phyloP scores from a whole-genome alignment of 2,888 invertebrate species.

The Clostera curtula region DNA sequence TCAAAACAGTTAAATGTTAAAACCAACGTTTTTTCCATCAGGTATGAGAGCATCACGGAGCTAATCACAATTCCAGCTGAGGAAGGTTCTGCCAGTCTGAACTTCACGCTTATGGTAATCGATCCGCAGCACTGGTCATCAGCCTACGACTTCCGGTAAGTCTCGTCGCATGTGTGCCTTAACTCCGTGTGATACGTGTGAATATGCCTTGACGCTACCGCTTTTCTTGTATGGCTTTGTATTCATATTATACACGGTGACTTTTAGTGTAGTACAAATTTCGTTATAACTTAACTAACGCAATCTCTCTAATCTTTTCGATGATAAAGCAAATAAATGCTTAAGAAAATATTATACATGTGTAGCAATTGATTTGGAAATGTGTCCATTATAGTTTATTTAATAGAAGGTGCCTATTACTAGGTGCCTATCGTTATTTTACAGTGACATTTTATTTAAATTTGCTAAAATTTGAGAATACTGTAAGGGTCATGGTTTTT shows the following conservation, averaged over 20 bases:
- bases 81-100: constrained; percentile 75
- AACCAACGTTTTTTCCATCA: constrained; percentile 23
- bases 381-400: no score
- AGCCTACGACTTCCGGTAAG: constrained; percentile 84
- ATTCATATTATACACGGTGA: constrained; percentile 1
- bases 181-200: constrained; percentile 5
- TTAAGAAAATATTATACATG: no score
- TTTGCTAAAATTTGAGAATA: no score
- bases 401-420: no score
- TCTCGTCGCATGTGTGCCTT: constrained; percentile 20
- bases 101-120: constrained; percentile 88
- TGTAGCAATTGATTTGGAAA: no score
- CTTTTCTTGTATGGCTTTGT: constrained; percentile 12
- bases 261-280: no score
- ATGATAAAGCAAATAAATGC: no score
- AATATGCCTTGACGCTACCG: constrained; percentile 9
- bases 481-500: no score
- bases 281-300: no score
- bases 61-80: constrained; percentile 77
- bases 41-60: constrained; percentile 78
- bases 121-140: constrained; percentile 89
- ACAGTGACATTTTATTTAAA: no score
- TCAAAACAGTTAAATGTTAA: not conserved
- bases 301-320: no score
- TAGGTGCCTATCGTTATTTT: no score